Evolutionary conservation across 2,113 vertebrate species (phyloP).

Genomic region (Meles meles): DNA sequence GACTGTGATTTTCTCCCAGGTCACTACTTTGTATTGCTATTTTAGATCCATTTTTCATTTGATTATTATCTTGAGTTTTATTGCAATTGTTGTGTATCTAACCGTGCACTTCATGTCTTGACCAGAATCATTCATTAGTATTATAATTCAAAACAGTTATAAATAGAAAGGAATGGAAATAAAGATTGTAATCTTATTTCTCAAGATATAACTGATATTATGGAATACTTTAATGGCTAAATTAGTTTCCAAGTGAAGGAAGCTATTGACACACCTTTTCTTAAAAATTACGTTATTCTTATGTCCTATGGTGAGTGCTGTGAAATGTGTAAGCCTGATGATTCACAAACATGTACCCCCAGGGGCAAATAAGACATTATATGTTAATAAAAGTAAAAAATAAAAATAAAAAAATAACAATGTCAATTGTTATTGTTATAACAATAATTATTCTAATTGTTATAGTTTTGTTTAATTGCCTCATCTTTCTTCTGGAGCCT

Average conservation of each 20-base stretch:
- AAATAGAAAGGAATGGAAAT: background rate
- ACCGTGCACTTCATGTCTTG: background rate
- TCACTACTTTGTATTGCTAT: background rate
- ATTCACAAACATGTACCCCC: no score
- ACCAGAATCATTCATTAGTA: background rate
- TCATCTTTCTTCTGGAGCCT: background rate
- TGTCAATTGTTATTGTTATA: no score
- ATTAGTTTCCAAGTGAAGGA: background rate
- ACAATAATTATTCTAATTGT: background rate
- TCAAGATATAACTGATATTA: background rate
- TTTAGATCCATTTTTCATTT: background rate
- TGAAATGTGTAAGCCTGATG: no score
- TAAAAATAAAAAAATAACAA: no score
- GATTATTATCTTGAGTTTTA: background rate
- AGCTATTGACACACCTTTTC: background rate
- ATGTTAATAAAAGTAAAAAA: no score
- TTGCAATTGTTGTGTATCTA: background rate
- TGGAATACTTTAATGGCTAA: background rate
- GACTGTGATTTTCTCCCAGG: background rate
- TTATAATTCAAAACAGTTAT: background rate
- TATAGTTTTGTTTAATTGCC: background rate
- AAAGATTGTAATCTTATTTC: background rate
- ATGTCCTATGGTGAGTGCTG: no score
- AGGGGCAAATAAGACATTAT: no score
- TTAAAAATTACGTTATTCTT: background rate